phyloP scores from a whole-genome alignment of 2,797 vertebrate genomes.

The Chlorospingus semifuscus region DNA sequence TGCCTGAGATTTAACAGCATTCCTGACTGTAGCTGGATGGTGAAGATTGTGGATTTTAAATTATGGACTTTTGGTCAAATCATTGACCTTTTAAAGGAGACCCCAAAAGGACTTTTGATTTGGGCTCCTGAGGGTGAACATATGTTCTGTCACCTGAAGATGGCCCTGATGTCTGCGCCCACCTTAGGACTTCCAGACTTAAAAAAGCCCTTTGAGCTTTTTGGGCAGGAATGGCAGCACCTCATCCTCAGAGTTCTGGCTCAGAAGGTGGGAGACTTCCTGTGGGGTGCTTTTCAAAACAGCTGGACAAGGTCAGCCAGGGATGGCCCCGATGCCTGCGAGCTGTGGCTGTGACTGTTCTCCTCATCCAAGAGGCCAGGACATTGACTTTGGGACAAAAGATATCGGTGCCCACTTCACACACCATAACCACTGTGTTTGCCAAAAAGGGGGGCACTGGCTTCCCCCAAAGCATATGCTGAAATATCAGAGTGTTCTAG shows the following conservation, averaged over 20 bases:
- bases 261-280: not conserved
- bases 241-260: not conserved
- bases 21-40: not conserved
- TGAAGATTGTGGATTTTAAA: not conserved
- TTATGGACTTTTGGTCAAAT: not conserved
- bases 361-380: not conserved
- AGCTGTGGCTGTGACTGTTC: not conserved
- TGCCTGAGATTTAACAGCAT: not conserved
- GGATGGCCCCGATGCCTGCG: not conserved
- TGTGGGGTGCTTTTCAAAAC: not conserved
- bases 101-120: not conserved
- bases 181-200: not conserved
- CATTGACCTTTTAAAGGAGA: not conserved
- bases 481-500: not conserved
- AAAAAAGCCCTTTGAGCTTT: not conserved
- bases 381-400: not conserved
- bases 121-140: not conserved
- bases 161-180: not conserved
- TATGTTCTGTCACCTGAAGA: accelerated
- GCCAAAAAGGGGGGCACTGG: not conserved
- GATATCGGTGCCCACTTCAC: not conserved
- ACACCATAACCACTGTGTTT: not conserved
- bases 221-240: not conserved
- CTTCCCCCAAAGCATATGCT: not conserved
- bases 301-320: not conserved